Conservation (phyloP, 1,140 invertebrate genomes). For the Drosophila pectinifera region DNA sequence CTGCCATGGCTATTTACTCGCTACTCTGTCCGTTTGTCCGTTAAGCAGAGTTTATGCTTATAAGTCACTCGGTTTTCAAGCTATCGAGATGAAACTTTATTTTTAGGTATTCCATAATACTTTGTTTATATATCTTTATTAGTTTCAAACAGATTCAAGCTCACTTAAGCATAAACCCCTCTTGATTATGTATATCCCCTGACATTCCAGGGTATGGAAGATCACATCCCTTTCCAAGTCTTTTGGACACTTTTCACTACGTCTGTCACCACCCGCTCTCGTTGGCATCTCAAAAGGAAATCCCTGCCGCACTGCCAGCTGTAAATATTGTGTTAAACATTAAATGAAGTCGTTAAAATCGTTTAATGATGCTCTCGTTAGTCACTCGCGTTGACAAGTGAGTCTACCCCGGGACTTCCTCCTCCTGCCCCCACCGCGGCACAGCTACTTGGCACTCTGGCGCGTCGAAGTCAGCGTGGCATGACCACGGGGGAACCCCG, state of each 20-base stretch:
- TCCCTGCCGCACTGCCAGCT: conserved; percentile 33
- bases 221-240: background rate
- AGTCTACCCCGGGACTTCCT: conserved; percentile 33
- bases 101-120: background rate
- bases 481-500: conserved; percentile 22
- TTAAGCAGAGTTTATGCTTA: background rate
- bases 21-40: background rate
- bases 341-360: conserved; percentile 82
- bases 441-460: conserved; percentile 47
- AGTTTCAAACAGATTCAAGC: too few species aligned
- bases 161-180: too few species aligned
- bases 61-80: too few species aligned
- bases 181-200: too few species aligned
- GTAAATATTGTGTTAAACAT: conserved; percentile 80
- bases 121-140: background rate
- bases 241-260: background rate
- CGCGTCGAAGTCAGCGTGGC: conserved; percentile 55
- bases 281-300: conserved; percentile 4
- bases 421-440: background rate
- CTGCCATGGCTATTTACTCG: background rate
- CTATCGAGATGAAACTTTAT: background rate
- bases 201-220: conserved; percentile 8
- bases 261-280: conserved; percentile 16
- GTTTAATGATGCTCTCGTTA: conserved; percentile 82
- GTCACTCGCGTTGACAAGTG: conserved; percentile 72